Evolutionary conservation across 2,888 invertebrate species (phyloP).

Genomic region (Keiferia lycopersicella): DNA sequence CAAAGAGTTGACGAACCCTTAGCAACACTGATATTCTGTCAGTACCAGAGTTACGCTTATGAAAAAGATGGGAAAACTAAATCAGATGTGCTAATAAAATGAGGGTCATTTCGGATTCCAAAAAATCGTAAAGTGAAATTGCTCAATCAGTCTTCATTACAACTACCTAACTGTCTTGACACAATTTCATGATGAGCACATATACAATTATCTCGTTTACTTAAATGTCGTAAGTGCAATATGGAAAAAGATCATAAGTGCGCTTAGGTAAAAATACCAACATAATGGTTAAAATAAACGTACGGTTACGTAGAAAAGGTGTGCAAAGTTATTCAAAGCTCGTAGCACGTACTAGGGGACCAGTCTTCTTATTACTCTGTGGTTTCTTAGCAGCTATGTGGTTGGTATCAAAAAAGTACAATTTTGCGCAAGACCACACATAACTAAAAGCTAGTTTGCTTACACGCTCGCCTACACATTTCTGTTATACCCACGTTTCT

Average conservation of each 20-base stretch:
- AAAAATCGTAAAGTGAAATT: not conserved
- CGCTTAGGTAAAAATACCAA: not conserved
- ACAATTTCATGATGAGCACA: not conserved
- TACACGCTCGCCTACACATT: conserved; percentile 14
- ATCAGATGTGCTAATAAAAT: no score
- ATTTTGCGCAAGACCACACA: conserved; percentile 18
- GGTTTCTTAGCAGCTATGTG: conserved; percentile 19
- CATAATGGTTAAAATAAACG: conserved; percentile 8
- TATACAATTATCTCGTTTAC: conserved; percentile 1
- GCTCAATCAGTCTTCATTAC: conserved; percentile 9
- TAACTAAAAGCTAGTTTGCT: conserved; percentile 21
- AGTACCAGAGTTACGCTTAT: no score
- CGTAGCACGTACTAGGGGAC: conserved; percentile 12
- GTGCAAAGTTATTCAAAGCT: conserved; percentile 13
- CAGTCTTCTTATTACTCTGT: conserved; percentile 13
- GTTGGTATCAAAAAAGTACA: conserved; percentile 14
- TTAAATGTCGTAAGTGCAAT: conserved; percentile 10
- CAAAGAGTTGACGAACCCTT: no score
- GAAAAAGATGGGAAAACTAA: no score
- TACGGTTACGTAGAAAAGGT: conserved; percentile 18
- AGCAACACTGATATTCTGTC: no score
- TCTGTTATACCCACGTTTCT: conserved; percentile 20
- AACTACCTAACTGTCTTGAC: conserved; percentile 5
- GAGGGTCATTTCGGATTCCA: not conserved
- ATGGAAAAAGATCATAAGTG: not conserved